phyloP scores from a whole-genome alignment of 2,888 invertebrate genomes.

The Sturmia bella region DNA sequence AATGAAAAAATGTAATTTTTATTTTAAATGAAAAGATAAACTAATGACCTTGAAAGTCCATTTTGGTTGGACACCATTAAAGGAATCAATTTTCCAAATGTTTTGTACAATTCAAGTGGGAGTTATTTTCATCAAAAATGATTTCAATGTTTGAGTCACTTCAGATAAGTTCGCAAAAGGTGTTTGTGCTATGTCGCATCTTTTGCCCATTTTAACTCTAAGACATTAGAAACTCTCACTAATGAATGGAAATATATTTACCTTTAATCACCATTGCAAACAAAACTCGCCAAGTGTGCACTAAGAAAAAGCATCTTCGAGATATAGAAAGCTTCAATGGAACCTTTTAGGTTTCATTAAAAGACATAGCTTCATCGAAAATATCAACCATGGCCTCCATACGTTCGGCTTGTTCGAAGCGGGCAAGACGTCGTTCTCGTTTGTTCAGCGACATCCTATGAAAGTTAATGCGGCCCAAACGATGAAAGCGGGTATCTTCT shows the following conservation, averaged over 20 bases:
- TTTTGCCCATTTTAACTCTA: too few species aligned
- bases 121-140: too few species aligned
- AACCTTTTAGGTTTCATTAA: conserved; percentile 70
- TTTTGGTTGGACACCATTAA: too few species aligned
- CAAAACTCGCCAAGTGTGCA: conserved; percentile 18
- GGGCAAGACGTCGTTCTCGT: conserved; percentile 74
- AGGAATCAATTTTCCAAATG: too few species aligned
- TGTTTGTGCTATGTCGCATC: too few species aligned
- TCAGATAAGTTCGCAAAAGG: too few species aligned
- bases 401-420: conserved; percentile 78
- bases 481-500: conserved; percentile 74
- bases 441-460: conserved; percentile 69
- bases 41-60: too few species aligned
- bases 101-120: too few species aligned
- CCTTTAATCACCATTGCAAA: conserved; percentile 18
- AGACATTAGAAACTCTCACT: not conserved
- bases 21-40: too few species aligned
- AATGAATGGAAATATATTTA: not conserved
- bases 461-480: conserved; percentile 74
- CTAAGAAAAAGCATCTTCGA: conserved; percentile 16
- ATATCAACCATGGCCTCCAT: conserved; percentile 79
- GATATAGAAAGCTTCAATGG: conserved; percentile 27
- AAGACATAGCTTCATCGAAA: conserved; percentile 79
- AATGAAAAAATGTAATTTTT: too few species aligned
- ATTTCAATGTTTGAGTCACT: too few species aligned